Evolutionary conservation across 2,888 invertebrate species (phyloP).

Genomic region (Ligdia adustata): DNA sequence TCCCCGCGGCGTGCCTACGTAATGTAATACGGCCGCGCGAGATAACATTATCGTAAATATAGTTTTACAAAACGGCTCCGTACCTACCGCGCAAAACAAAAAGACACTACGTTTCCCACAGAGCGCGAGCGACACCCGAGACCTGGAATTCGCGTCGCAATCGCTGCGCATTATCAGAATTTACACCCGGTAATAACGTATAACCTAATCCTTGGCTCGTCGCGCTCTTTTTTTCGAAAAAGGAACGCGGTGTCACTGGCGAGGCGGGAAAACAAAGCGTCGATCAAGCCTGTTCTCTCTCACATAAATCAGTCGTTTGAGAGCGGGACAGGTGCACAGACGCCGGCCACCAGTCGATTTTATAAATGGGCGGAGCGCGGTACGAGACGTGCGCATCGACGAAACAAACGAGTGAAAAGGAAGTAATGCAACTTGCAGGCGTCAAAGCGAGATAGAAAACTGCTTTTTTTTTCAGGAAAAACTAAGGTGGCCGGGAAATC

Average conservation of each 20-base stretch:
- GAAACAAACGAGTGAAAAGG: slow-evolving; percentile 81
- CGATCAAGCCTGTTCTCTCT: slow-evolving; percentile 82
- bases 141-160: slow-evolving; percentile 66
- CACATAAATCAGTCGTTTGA: slow-evolving; percentile 81
- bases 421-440: slow-evolving; percentile 78
- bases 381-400: slow-evolving; percentile 76
- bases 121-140: slow-evolving; percentile 69
- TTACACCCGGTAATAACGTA: slow-evolving; percentile 51
- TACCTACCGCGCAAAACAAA: slow-evolving; percentile 69
- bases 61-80: slow-evolving; percentile 72
- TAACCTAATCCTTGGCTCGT: slow-evolving; percentile 40
- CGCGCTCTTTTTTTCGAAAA: slow-evolving; percentile 58
- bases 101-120: slow-evolving; percentile 58
- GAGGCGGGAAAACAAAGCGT: slow-evolving; percentile 79
- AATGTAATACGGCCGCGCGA: slow-evolving; percentile 69
- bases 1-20: slow-evolving; percentile 57
- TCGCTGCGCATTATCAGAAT: slow-evolving; percentile 76
- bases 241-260: slow-evolving; percentile 60
- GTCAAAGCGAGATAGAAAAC: slow-evolving; percentile 62
- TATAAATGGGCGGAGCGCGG: slow-evolving; percentile 82
- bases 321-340: slow-evolving; percentile 82
- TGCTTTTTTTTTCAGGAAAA: slow-evolving; percentile 64
- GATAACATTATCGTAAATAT: slow-evolving; percentile 80
- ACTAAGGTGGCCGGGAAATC: slow-evolving; percentile 74
- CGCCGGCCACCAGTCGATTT: slow-evolving; percentile 77